Percentiles rank a stretch among this genome's conserved stretches.
These are phyloP conservation scores for Gavialis gangeticus DNA, from an alignment of 2,113 vertebrate genomes.

Conservation along the genomic window DNA sequence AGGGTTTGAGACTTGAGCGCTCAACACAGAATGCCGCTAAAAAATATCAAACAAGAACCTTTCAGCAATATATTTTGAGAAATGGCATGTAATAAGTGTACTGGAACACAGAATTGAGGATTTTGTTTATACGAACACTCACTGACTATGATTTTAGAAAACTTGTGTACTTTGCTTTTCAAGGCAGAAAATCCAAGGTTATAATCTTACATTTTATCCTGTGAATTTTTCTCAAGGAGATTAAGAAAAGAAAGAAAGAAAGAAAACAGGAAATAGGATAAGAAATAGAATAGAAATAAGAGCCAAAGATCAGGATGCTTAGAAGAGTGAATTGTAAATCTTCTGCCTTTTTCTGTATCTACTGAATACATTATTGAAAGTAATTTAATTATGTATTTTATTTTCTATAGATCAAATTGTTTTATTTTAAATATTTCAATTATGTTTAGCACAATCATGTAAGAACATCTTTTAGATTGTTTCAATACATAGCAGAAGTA, in stretches of 20 bases:
- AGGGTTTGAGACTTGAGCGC: background rate
- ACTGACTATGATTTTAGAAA: background rate
- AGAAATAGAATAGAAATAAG: background rate
- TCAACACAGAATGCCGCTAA: background rate
- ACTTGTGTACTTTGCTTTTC: background rate
- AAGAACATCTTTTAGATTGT: background rate
- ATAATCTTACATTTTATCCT: constrained; percentile 29
- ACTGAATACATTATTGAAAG: background rate
- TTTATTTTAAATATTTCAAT: background rate
- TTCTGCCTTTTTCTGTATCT: background rate
- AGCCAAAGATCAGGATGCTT: background rate
- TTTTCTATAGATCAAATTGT: constrained; percentile 3
- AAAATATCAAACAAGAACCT: background rate
- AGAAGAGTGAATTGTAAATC: background rate
- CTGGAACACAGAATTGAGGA: background rate
- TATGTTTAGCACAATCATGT: background rate
- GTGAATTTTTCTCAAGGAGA: background rate
- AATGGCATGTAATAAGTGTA: background rate
- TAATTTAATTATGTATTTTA: constrained; percentile 17
- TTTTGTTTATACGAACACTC: background rate
- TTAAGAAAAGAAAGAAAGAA: background rate
- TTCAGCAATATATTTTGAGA: background rate
- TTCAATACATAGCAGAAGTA: background rate
- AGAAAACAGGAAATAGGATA: too few relatives aligned
- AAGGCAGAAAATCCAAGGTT: background rate